phyloP scores from a whole-genome alignment of 2,888 invertebrate species.

The Trissoscelio sp. region DNA sequence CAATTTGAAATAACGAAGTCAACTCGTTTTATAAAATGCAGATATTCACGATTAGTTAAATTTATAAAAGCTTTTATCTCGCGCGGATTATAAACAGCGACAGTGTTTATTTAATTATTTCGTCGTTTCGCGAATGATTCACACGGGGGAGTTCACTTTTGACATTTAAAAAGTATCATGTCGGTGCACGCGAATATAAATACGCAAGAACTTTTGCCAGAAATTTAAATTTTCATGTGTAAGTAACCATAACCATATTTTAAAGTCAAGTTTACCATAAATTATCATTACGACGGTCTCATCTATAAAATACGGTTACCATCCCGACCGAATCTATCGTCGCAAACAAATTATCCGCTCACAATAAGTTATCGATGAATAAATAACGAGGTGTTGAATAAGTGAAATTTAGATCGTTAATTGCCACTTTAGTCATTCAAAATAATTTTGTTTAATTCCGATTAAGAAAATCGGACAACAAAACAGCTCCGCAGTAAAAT shows the following conservation, averaged over 20 bases:
- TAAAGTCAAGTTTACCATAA: constrained; percentile 45
- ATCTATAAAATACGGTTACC: constrained; percentile 37
- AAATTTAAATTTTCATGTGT: constrained; percentile 33
- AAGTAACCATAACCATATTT: constrained; percentile 52
- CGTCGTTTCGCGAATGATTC: background rate
- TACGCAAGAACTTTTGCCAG: constrained; percentile 28
- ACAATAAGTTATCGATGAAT: constrained; percentile 32
- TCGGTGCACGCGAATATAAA: constrained; percentile 16
- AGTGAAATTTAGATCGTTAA: constrained; percentile 10
- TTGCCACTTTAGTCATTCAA: background rate
- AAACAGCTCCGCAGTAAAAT: constrained; percentile 7
- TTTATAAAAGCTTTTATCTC: background rate
- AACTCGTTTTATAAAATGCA: background rate
- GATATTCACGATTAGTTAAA: background rate
- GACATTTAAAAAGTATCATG: constrained; percentile 41
- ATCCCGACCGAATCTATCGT: constrained; percentile 22
- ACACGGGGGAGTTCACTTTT: background rate
- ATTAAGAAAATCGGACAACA: constrained; percentile 23
- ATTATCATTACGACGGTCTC: constrained; percentile 40
- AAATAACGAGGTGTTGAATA: constrained; percentile 18
- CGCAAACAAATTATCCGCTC: constrained; percentile 30
- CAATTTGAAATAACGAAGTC: background rate
- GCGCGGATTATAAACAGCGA: background rate
- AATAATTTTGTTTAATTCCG: constrained; percentile 18
- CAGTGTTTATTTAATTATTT: background rate